Base-by-base conservation (phyloP, 2,113 vertebrate species). In the Pardalotus punctatus region DNA sequence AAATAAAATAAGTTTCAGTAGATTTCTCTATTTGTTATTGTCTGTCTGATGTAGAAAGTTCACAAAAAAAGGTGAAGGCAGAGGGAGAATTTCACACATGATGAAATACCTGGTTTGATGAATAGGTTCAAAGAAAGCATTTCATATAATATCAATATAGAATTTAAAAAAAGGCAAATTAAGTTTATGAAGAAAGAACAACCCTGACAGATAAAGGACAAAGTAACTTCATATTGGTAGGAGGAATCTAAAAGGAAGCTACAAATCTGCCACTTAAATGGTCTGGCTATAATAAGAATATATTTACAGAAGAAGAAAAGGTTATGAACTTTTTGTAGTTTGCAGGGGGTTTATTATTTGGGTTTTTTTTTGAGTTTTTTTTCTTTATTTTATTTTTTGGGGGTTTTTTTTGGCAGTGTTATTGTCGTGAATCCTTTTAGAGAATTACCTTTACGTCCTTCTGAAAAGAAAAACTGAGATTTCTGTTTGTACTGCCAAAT, bases 321-420 rank as follows among this genome's bases (percentile, higher is more conserved):
- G 5, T 20, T 78, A 24, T 28, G 8, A 81, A 57, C 1, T 29
- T 78, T 29, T 38, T 45, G 33, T 6, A 3, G 6, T 29, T 73
- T 69, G 4, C 12, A 31, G 16, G 6, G 10, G 7, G 3, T 15
- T 65, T 58, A 60, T n/a, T 58, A 13, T 65, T 65, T 20, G 29
- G 11, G 3, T 2, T 6, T 38, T 29, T 61, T 15, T 36, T 43
- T 9, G 4, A 2, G 6, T 1, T 14, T 35, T 20, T 12, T 3
- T 29, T n/a, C n/a, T n/a, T n/a, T n/a, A n/a, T n/a, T n/a, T n/a
- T n/a, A n/a, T 13, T 40, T 8, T 31, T 15, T 24, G 8, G 43
- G 9, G 18, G 31, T 33, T 19, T 33, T 42, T 67, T n/a, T 62
- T 15, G 14, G 4, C 7, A 28, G 11, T 20, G 9, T 65, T n/a